phyloP scores from a whole-genome alignment of 2,888 invertebrate genomes.

The Cantharis rufa region DNA sequence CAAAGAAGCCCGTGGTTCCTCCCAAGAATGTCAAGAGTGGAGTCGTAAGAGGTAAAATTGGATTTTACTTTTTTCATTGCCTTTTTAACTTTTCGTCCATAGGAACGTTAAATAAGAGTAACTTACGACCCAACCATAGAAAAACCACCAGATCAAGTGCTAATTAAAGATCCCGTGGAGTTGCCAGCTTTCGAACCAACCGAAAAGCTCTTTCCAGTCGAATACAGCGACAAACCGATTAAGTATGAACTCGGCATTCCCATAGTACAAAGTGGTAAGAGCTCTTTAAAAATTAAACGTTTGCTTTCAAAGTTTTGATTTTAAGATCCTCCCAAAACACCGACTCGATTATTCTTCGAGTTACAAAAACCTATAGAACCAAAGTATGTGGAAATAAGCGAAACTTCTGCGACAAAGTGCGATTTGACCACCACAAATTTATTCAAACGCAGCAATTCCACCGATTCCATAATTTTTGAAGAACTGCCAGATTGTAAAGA shows the following conservation, averaged over 20 bases:
- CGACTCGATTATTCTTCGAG: constrained; percentile 46
- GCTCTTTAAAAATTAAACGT: background rate
- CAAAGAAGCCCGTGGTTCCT: constrained; percentile 48
- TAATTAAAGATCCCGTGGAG: background rate
- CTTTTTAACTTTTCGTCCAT: background rate
- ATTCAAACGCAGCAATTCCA: background rate
- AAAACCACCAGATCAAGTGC: background rate
- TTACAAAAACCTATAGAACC: constrained; percentile 48
- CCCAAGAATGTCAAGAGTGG: constrained; percentile 47
- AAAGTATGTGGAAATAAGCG: constrained; percentile 36
- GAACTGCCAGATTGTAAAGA: constrained; percentile 11
- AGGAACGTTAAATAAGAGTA: constrained; percentile 74
- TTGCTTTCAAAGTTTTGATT: background rate
- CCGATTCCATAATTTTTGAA: background rate
- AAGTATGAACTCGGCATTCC: constrained; percentile 47
- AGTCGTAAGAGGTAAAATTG: constrained; percentile 49
- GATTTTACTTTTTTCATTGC: too few species aligned
- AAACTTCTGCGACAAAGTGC: background rate
- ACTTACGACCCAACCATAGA: constrained; percentile 66
- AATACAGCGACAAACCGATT: constrained; percentile 21
- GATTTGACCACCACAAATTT: background rate
- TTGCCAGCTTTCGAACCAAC: background rate
- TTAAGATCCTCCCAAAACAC: constrained; percentile 49
- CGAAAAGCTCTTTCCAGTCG: background rate
- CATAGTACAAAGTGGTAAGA: constrained; percentile 32